These are phyloP conservation scores for Motacilla tschutschensis DNA, from an alignment of 2,113 vertebrate species.

Conservation along the genomic window DNA sequence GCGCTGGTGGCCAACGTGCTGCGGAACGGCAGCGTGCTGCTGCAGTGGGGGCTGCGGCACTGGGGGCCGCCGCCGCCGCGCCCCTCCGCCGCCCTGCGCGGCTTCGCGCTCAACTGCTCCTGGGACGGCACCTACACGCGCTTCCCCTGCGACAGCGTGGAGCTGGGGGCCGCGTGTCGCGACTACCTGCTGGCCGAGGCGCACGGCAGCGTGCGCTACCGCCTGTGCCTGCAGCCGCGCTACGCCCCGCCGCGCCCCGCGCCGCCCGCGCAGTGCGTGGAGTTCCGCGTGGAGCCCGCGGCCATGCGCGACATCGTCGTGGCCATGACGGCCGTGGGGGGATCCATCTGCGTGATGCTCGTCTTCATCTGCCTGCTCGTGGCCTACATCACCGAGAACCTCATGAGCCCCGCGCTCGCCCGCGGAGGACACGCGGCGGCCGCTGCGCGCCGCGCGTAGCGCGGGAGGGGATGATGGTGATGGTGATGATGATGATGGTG, in stretches of 20 bases:
- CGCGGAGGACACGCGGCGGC: slow-evolving; percentile 47
- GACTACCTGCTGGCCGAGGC: slow-evolving; percentile 88
- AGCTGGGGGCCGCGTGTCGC: slow-evolving; percentile 84
- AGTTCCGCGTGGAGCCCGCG: slow-evolving; percentile 85
- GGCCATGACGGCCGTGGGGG: slow-evolving; percentile 96
- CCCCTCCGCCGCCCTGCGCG: slow-evolving; percentile 59
- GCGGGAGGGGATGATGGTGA: rapidly evolving
- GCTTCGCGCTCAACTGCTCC: slow-evolving; percentile 88
- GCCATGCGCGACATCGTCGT: slow-evolving; percentile 95
- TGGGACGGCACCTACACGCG: slow-evolving; percentile 94
- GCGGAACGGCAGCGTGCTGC: slow-evolving; percentile 86
- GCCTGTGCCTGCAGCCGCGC: slow-evolving; percentile 85
- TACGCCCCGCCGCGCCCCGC: slow-evolving; percentile 19
- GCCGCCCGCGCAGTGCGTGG: slow-evolving; percentile 80
- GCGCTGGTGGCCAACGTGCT: slow-evolving; percentile 86
- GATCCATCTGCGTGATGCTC: slow-evolving; percentile 96
- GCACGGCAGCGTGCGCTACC: slow-evolving; percentile 90
- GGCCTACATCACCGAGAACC: slow-evolving; percentile 96
- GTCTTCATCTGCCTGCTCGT: slow-evolving; percentile 96
- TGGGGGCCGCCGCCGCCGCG: slow-evolving; percentile 21
- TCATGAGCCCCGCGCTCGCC: slow-evolving; percentile 68
- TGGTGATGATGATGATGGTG: rapidly evolving
- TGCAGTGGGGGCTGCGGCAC: slow-evolving; percentile 81
- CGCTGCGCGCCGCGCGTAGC: background rate
- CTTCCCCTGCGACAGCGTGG: slow-evolving; percentile 89